These are phyloP conservation scores for Magallana gigas DNA, from an alignment of 1,140 invertebrate species.

Conservation along the genomic window DNA sequence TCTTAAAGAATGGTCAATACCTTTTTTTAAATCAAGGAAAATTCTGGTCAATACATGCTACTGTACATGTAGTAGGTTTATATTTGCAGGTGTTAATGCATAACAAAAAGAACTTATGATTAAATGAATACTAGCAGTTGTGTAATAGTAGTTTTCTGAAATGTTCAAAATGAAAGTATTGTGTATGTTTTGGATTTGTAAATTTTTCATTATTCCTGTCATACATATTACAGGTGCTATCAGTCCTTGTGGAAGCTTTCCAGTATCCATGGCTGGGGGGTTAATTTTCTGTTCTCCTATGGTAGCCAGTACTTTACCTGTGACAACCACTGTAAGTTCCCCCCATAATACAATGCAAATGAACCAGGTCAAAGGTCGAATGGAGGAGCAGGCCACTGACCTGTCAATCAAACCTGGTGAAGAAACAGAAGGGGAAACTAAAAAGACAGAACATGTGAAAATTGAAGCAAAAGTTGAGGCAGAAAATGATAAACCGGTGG, in stretches of 20 bases:
- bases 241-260: conserved; percentile 11
- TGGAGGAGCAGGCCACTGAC: conserved; percentile 7
- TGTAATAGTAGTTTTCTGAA: too few species aligned
- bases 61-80: too few species aligned
- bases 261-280: neutral
- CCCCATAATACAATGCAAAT: neutral
- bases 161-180: too few species aligned
- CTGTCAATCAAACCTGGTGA: neutral
- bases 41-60: too few species aligned
- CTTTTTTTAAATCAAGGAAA: too few species aligned
- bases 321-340: neutral
- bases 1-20: too few species aligned
- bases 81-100: too few species aligned
- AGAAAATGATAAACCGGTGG: neutral
- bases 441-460: neutral
- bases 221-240: neutral
- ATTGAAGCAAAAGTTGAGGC: conserved; percentile 13
- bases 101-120: too few species aligned
- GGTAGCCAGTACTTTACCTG: neutral
- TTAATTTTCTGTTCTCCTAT: neutral
- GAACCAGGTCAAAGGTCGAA: neutral
- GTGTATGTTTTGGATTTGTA: too few species aligned
- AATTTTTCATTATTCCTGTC: too few species aligned
- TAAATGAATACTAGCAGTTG: too few species aligned
- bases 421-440: neutral